Evolutionary conservation across 2,797 vertebrate species (phyloP).

Genomic region (Enteromius afrohamiltoni): DNA sequence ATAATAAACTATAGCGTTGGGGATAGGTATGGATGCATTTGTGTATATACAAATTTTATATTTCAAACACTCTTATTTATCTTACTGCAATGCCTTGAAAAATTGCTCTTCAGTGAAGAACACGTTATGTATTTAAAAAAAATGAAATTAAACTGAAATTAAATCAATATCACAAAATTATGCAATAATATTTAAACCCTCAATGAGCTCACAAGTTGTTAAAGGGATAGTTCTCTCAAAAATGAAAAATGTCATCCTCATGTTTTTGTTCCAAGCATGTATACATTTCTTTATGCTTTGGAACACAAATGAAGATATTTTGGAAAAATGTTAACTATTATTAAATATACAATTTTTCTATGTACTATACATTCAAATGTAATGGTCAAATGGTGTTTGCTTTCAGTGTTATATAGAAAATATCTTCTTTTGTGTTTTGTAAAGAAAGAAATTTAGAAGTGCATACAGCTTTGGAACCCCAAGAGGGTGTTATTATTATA

Average conservation of each 20-base stretch:
- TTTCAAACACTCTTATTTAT: conserved; percentile 40
- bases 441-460: neutral
- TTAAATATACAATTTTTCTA: neutral
- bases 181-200: conserved; percentile 13
- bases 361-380: neutral
- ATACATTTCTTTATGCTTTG: neutral
- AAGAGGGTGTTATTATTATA: neutral
- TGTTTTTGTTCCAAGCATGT: neutral
- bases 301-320: neutral
- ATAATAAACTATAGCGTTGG: neutral
- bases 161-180: neutral
- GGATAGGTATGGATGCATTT: neutral
- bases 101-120: conserved; percentile 55
- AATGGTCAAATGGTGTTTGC: neutral
- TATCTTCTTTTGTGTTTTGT: neutral
- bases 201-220: neutral
- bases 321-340: neutral
- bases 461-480: neutral
- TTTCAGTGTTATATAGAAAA: neutral
- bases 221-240: neutral
- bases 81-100: conserved; percentile 17
- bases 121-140: neutral
- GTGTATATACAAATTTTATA: conserved; percentile 41
- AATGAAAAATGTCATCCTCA: neutral
- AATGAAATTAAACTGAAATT: neutral